A percentile compares a stretch with the other conserved stretches of the same genome.
Conservation (phyloP, 2,888 invertebrate species). For the Steinernema scapterisci region DNA sequence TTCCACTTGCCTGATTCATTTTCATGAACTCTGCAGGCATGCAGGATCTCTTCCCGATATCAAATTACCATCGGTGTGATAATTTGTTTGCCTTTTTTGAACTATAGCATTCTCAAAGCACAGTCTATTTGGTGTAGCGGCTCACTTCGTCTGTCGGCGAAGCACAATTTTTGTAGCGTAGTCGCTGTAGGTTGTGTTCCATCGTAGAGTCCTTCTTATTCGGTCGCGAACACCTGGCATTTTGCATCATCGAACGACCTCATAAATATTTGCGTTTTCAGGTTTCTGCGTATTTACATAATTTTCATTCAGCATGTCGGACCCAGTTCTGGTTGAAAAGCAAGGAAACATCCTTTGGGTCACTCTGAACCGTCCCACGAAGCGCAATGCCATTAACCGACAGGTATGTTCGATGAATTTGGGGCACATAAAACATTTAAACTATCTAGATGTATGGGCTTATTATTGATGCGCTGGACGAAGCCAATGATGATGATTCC, state of each 20-base stretch:
- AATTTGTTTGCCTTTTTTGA: no score
- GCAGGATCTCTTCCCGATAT: no score
- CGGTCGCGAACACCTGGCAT: neutral
- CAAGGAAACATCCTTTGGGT: slow-evolving; percentile 4
- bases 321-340: slow-evolving; percentile 9
- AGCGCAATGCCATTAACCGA: slow-evolving; percentile 20
- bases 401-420: neutral
- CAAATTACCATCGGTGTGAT: no score
- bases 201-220: neutral
- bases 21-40: no score
- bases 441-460: slow-evolving; percentile 2
- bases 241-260: neutral
- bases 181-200: neutral
- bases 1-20: no score
- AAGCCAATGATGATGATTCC: neutral
- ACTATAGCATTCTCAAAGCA: no score
- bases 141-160: no score
- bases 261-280: slow-evolving; percentile 7
- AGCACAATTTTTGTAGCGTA: slow-evolving; percentile 18
- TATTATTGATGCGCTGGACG: neutral
- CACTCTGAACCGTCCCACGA: neutral
- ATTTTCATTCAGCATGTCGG: neutral
- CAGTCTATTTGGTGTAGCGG: no score
- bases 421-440: no score
- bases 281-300: neutral